phyloP scores from a whole-genome alignment of 2,888 invertebrate species.

The Caprella mutica region DNA sequence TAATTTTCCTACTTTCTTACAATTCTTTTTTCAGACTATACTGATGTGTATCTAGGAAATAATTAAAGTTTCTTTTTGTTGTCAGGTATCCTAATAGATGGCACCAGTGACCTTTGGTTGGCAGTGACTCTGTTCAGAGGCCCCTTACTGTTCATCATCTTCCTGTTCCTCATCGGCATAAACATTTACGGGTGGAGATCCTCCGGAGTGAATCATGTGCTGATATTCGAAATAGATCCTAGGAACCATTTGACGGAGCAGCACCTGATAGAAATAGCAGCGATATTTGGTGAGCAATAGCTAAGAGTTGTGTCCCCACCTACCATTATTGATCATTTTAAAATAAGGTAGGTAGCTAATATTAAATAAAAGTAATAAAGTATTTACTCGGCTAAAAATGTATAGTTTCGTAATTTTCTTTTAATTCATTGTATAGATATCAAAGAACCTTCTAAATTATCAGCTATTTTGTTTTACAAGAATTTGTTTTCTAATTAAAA shows the following conservation, averaged over 20 bases:
- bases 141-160: constrained; percentile 79
- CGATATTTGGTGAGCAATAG: constrained; percentile 55
- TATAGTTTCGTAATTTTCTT: no score
- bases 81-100: constrained; percentile 65
- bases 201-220: constrained; percentile 92
- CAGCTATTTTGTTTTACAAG: no score
- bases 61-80: constrained; percentile 34
- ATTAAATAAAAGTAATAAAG: no score
- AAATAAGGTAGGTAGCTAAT: no score
- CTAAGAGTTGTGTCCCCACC: no score
- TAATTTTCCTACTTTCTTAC: no score
- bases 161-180: constrained; percentile 86
- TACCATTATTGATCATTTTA: no score
- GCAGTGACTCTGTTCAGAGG: constrained; percentile 88
- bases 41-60: constrained; percentile 14
- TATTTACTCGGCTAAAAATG: no score
- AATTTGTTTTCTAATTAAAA: no score
- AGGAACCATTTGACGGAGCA: constrained; percentile 65
- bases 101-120: constrained; percentile 59
- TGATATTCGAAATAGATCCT: constrained; percentile 94
- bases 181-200: constrained; percentile 63
- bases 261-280: constrained; percentile 85
- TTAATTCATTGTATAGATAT: no score
- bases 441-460: no score
- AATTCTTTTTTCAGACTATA: neutral